Conservation (phyloP, 1,140 invertebrate species). For the Sarcophaga peregrina region DNA sequence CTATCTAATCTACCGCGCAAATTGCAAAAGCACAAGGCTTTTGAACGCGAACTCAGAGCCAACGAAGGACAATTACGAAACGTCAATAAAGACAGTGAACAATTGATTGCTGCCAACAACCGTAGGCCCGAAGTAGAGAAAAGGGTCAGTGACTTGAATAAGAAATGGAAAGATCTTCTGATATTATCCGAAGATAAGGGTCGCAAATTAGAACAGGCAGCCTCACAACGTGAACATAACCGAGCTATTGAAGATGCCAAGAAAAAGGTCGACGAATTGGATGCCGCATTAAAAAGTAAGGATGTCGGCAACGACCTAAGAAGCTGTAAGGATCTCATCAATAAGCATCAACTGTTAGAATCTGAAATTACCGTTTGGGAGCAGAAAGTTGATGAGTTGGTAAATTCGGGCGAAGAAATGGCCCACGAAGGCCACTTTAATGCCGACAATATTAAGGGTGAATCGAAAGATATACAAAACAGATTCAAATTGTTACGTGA, state of each 20-base stretch:
- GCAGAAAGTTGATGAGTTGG: constrained; percentile 79
- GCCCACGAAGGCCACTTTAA: constrained; percentile 94
- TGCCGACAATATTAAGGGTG: constrained; percentile 83
- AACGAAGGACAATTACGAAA: constrained; percentile 89
- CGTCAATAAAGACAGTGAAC: constrained; percentile 83
- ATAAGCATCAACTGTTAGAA: constrained; percentile 87
- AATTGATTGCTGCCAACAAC: constrained; percentile 77
- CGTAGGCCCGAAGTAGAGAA: constrained; percentile 75
- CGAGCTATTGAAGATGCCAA: constrained; percentile 81
- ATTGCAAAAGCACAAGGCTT: constrained; percentile 97
- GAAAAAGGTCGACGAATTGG: constrained; percentile 83
- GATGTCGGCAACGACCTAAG: constrained; percentile 87
- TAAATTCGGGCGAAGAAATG: constrained; percentile 86
- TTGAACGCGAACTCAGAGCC: constrained; percentile 92
- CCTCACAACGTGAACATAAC: constrained; percentile 64
- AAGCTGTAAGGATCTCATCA: constrained; percentile 88
- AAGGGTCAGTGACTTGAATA: constrained; percentile 76
- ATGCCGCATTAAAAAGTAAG: constrained; percentile 78
- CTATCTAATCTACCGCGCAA: constrained; percentile 92
- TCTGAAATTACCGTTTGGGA: constrained; percentile 84
- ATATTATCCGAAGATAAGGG: constrained; percentile 83
- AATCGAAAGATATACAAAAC: constrained; percentile 80
- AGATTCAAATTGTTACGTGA: constrained; percentile 73
- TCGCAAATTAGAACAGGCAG: constrained; percentile 74
- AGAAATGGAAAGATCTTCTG: constrained; percentile 78